Evolutionary conservation across 2,888 invertebrate species (phyloP), one percentile per base, ranked within the genome.

Genomic region (Sipunculus nudus): DNA sequence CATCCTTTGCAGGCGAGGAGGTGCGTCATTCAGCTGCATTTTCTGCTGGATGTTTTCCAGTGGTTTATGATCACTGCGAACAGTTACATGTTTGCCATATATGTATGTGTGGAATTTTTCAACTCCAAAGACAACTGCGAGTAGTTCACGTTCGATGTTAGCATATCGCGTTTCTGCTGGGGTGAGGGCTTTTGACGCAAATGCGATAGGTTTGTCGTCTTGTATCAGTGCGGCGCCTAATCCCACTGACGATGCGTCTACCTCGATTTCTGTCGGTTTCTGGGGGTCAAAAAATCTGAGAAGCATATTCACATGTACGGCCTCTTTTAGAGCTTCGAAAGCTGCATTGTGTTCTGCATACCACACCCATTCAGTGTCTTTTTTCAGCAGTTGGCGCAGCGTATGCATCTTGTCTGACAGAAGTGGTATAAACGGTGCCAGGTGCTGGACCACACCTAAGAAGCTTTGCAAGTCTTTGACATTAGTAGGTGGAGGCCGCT

Each of bases 121-220:
- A n/a, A 52, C 47, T 2, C 57, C 68, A 26, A 63, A 66, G 1
- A 68, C 68, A 16, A 57, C 49, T 28, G 61, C 67, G 16, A 70
- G 40, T 6, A 61, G 53, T 46, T 70, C 63, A 21, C 61, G 50
- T 48, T 68, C 64, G 3, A 63, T 70, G 28, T 60, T 52, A 8
- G 59, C 65, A 50, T 60, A 60, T 19, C 59, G 38, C 16, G 38
- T n/a, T 32, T 41, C 62, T 10, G 46, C 39, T 32, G 60, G 56
- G 3, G 59, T 48, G 19, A 67, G 43, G n/a, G 45, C 31, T 50
- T 66, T 56, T 19, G 57, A 59, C 2, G 56, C 61, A 38, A 52
- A 59, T 13, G 62, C 60, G 6, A 67, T 53, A 10, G 35, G 28
- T 8, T 29, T 10, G 13, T 53, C 59, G 2, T 59, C 48, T 26